Percentiles rank a stretch among this genome's conserved stretches.
These are phyloP conservation scores for Galerucella calmariensis DNA, from an alignment of 2,888 invertebrate genomes.

Conservation along the genomic window DNA sequence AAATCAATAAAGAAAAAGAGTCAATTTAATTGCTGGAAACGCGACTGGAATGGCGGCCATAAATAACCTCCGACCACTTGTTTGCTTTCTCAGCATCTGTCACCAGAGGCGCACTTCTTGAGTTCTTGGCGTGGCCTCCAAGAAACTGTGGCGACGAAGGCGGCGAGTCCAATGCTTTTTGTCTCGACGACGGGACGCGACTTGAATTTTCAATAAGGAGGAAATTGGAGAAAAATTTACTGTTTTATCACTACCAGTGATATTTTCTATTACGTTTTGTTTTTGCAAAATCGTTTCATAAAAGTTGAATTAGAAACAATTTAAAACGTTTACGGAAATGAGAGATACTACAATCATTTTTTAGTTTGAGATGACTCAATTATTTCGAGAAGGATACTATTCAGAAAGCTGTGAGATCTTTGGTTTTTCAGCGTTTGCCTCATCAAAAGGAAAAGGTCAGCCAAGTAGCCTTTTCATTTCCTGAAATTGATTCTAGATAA, in stretches of 20 bases:
- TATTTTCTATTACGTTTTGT: slow-evolving; percentile 22
- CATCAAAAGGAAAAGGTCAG: too few relatives aligned
- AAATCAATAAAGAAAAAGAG: slow-evolving; percentile 50
- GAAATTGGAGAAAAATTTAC: slow-evolving; percentile 51
- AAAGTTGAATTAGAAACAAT: neutral
- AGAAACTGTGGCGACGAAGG: slow-evolving; percentile 30
- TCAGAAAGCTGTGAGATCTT: too few relatives aligned
- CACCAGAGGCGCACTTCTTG: slow-evolving; percentile 54
- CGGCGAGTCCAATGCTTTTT: slow-evolving; percentile 48
- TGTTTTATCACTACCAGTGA: slow-evolving; percentile 44
- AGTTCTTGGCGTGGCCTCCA: slow-evolving; percentile 19
- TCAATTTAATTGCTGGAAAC: slow-evolving; percentile 59
- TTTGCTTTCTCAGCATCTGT: slow-evolving; percentile 61
- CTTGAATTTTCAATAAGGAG: slow-evolving; percentile 54
- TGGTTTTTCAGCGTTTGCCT: too few relatives aligned
- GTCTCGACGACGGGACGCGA: slow-evolving; percentile 46
- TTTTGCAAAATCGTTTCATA: neutral
- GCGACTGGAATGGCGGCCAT: slow-evolving; percentile 59
- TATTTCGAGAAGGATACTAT: too few relatives aligned
- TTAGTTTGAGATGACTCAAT: too few relatives aligned
- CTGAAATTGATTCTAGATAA: too few relatives aligned
- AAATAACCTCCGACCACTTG: slow-evolving; percentile 64
- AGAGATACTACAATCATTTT: too few relatives aligned
- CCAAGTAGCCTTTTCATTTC: too few relatives aligned
- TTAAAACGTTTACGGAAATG: too few relatives aligned